Evolutionary conservation across 2,113 vertebrate species (phyloP), one percentile per base, ranked within the genome.

Genomic region (Esox niger): DNA sequence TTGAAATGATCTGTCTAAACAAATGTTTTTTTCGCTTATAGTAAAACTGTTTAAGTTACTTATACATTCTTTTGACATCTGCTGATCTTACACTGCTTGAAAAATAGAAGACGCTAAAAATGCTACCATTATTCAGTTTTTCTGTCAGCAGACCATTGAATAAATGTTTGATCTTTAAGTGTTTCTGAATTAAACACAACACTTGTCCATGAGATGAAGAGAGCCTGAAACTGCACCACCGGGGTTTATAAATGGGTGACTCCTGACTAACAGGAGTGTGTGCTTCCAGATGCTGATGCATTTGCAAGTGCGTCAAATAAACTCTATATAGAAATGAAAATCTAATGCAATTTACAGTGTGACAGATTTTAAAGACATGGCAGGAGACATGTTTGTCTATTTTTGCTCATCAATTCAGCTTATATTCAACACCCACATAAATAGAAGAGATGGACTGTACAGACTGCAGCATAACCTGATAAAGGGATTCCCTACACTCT

Each of bases 171-270:
- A 68, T 67, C 63, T 33, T 43, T 25, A 67, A 63, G 30, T 38
- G 33, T 52, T 30, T n/a, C 46, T 63, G 29, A 47, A 54, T 35
- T 21, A 47, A 72, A 73, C 29, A 68, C n/a, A 52, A 64, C 64
- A 75, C 43, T 31, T 68, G 71, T 81, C 70, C 61, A 73, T 69
- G 62, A 66, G 54, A 57, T 73, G 67, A 54, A 9, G 32, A n/a
- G 30, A 54, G 20, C 9, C 29, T 55, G 49, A 23, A 54, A 23
- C 49, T 46, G 10, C 63, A 65, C 85, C 79, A 82, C 66, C 74
- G 79, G 82, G 61, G 46, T 26, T 70, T 49, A 64, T 27, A 78
- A 81, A 82, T 58, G 60, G 58, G 66, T 87, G 86, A 86, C 65
- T 89, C 84, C 82, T 84, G n/a, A n/a, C 73, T 70, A 74, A 68